Conservation (phyloP, 2,797 vertebrate species). For the Argentina silus region DNA sequence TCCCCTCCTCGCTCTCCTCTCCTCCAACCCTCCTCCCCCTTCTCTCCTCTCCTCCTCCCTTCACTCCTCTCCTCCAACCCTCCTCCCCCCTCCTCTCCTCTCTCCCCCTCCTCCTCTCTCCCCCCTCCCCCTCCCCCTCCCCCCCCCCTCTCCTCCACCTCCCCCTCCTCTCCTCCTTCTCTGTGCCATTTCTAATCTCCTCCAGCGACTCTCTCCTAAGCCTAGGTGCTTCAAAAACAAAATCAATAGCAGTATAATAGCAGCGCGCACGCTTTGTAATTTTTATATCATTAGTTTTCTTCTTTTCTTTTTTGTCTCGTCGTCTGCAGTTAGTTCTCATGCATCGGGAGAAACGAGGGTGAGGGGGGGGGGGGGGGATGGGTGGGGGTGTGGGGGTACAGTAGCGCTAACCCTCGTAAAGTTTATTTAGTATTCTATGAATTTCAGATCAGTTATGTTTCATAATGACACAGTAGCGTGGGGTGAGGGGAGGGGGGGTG, state of each 20-base stretch:
- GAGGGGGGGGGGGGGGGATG: neutral
- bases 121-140: neutral
- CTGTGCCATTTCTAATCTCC: slow-evolving; percentile 73
- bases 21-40: neutral
- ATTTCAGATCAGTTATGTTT: slow-evolving; percentile 99
- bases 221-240: slow-evolving; percentile 96
- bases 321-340: slow-evolving; percentile 78
- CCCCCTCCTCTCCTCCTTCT: slow-evolving; percentile 45
- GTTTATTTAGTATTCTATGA: slow-evolving; percentile 99
- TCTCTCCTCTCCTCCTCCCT: slow-evolving; percentile 13
- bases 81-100: neutral
- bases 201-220: slow-evolving; percentile 79
- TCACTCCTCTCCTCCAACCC: slow-evolving; percentile 21
- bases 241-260: slow-evolving; percentile 97
- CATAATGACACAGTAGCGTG: slow-evolving; percentile 93
- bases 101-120: neutral
- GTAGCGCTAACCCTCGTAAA: slow-evolving; percentile 87
- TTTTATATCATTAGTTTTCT: slow-evolving; percentile 98
- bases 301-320: slow-evolving; percentile 53
- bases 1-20: neutral
- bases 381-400: slow-evolving; percentile 34
- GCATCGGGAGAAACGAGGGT: slow-evolving; percentile 79
- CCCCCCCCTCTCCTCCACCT: slow-evolving; percentile 9
- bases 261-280: slow-evolving; percentile 95
- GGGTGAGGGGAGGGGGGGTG: slow-evolving; percentile 52